Base-by-base conservation (phyloP, 1,140 invertebrate species). In the Colletes latitarsis region DNA sequence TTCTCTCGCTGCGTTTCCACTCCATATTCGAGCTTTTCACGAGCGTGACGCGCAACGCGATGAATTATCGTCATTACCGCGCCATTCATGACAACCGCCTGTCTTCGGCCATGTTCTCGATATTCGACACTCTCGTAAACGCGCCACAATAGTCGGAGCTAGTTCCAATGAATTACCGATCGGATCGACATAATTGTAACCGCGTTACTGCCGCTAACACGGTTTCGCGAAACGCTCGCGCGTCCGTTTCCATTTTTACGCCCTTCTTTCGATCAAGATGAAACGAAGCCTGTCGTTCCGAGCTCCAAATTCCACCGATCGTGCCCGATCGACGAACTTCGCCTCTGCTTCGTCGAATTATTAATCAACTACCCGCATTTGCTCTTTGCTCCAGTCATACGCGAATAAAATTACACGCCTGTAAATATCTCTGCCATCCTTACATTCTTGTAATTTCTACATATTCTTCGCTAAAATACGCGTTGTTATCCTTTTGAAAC, bases 41-140 rank as follows among this genome's bases (percentile, higher is more conserved):
- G 58, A 72, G 52, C 77, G 49, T 53, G 69, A 72, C 76, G 60
- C 1, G 19, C 60, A 71, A 43, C 67, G 62, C 76, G 76, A 82
- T 70, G 76, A 82, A 72, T 82, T 82, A 82, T 72, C 81, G 68
- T 82, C 76, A 74, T 80, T 75, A 80, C 43, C 63, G n/a, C 53
- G 39, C 62, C 72, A 75, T 75, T 80, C 72, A 53, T 62, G 78
- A 80, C 78, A 79, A 73, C 72, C 53, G 63, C 43, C 78, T 75
- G 72, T 75, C 71, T 75, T 75, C 55, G 71, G 41, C 5, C 41
- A 52, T 80, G 63, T 67, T 68, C 78, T 60, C 78, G 78, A 80
- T 74, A 74, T 80, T 75, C 72, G 71, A 80, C 72, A 68, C 46
- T 52, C 71, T 39, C 63, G 71, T 67, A 74, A 74, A 80, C 63